Percentiles rank a stretch among this genome's conserved stretches.
Conservation (phyloP, 2,888 invertebrate genomes). For the Polyploca ridens region DNA sequence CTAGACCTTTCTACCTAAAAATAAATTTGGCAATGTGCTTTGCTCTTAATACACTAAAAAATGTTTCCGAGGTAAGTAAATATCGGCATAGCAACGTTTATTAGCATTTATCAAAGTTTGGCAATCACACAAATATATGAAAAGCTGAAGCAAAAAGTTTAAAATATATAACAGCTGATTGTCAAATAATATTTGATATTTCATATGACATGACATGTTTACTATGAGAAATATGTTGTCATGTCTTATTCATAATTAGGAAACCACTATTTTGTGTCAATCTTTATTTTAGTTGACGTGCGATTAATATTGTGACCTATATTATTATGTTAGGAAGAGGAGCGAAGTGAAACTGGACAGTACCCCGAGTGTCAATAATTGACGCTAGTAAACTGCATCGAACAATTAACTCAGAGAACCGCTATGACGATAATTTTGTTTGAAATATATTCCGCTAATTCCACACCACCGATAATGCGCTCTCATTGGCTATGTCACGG, state of each 20-base stretch:
- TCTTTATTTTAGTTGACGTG: background rate
- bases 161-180: background rate
- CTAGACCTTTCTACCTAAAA: too few relatives aligned
- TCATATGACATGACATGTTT: slow-evolving; percentile 3
- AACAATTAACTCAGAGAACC: too few relatives aligned
- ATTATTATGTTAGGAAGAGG: background rate
- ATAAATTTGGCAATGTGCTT: too few relatives aligned
- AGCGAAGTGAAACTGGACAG: background rate
- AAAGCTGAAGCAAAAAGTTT: background rate
- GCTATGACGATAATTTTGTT: too few relatives aligned
- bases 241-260: background rate
- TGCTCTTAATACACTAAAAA: too few relatives aligned
- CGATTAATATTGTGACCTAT: background rate
- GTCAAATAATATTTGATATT: background rate
- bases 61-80: too few relatives aligned
- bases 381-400: too few relatives aligned
- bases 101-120: background rate
- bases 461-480: too few relatives aligned
- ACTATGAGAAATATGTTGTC: background rate
- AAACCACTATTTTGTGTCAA: background rate
- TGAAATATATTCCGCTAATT: too few relatives aligned
- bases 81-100: background rate
- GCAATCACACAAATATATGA: background rate
- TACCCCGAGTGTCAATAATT: too few relatives aligned
- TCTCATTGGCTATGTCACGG: too few relatives aligned